Evolutionary conservation across 2,888 invertebrate genomes (phyloP).

Genomic region (Tethea ocularis): DNA sequence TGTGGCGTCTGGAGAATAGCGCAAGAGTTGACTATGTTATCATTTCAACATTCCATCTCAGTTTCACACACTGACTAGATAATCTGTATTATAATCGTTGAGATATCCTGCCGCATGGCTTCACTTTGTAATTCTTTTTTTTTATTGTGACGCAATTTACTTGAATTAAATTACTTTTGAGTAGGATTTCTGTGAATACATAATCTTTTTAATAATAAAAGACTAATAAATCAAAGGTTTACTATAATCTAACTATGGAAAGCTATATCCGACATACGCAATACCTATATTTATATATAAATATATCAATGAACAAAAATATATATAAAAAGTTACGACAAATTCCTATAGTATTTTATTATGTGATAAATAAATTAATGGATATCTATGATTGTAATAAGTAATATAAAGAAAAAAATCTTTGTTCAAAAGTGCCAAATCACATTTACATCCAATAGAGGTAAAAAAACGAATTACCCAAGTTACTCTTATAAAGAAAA

Average conservation of each 20-base stretch:
- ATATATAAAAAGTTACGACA: no score
- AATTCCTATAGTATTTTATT: no score
- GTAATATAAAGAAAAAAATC: neutral
- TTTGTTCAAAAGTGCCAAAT: neutral
- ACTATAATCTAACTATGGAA: no score
- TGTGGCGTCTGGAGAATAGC: conserved; percentile 2
- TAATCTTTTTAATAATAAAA: no score
- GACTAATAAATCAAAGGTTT: no score
- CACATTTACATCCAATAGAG: neutral
- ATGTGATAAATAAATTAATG: no score
- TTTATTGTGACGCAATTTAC: neutral
- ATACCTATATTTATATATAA: no score
- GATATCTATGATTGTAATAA: no score
- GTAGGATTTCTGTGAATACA: neutral
- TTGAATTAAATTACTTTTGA: neutral
- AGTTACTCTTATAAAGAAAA: neutral
- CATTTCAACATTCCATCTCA: conserved; percentile 1
- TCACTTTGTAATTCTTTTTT: neutral
- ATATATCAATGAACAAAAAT: no score
- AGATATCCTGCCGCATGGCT: neutral
- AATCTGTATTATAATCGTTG: neutral
- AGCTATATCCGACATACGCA: no score
- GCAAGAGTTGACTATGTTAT: conserved; percentile 1
- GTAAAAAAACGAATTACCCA: neutral
- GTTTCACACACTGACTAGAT: neutral